Evolutionary conservation across 2,797 vertebrate species (phyloP).

Genomic region (Poecilia gillii): DNA sequence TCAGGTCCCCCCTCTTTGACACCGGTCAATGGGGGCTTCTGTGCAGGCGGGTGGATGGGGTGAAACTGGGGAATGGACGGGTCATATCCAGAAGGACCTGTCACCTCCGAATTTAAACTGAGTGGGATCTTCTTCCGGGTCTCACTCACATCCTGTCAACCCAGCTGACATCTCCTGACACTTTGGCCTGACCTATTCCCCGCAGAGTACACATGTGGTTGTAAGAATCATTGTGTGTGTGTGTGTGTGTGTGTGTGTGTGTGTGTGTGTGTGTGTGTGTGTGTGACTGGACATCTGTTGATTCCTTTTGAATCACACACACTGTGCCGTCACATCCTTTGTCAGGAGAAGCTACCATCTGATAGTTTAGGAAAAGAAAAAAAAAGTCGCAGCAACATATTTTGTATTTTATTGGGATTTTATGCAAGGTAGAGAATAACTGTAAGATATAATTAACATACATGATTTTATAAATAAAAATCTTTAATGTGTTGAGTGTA

Average conservation of each 20-base stretch:
- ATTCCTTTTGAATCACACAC: not conserved
- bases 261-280: not conserved
- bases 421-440: not conserved
- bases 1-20: conserved; percentile 69
- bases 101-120: conserved; percentile 67
- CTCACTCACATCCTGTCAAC: conserved; percentile 63
- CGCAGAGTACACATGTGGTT: conserved; percentile 59
- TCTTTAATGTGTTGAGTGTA: not conserved
- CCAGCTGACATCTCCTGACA: conserved; percentile 64
- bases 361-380: no score
- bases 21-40: conserved; percentile 81
- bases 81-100: conserved; percentile 78
- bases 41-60: conserved; percentile 75
- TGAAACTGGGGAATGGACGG: conserved; percentile 71
- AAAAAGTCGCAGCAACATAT: not conserved
- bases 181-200: conserved; percentile 61
- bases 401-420: not conserved
- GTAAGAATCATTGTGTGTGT: conserved; percentile 16
- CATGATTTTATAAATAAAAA: not conserved
- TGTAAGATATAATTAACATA: not conserved
- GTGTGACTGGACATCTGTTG: conserved; percentile 1
- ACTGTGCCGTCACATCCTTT: conserved; percentile 2
- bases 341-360: not conserved
- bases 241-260: not conserved
- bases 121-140: conserved; percentile 70